Conservation (phyloP, 2,888 invertebrate species). For the Sarcophaga rosellei region DNA sequence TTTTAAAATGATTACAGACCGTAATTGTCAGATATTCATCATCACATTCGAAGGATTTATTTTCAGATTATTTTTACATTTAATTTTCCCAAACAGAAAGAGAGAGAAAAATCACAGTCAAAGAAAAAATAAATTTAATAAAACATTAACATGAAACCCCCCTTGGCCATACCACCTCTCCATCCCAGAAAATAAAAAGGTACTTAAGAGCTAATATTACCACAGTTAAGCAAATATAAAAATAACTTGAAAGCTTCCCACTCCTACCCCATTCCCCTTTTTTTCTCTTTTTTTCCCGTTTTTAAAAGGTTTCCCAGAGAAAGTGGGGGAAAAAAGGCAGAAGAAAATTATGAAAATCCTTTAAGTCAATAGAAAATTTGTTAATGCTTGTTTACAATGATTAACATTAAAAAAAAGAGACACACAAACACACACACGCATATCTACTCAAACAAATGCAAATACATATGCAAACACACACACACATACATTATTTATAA, state of each 20-base stretch:
- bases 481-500: neutral
- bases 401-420: neutral
- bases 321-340: neutral
- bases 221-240: neutral
- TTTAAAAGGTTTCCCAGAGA: neutral
- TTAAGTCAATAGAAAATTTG: constrained; percentile 33
- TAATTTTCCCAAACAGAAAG: too few relatives aligned
- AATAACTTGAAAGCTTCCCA: neutral
- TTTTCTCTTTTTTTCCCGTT: neutral
- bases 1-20: neutral
- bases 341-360: constrained; percentile 10
- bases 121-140: too few relatives aligned
- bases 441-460: neutral
- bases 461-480: too few relatives aligned
- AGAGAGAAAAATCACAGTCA: too few relatives aligned
- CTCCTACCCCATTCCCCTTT: neutral
- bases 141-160: neutral
- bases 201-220: neutral
- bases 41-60: neutral
- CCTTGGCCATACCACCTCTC: too few relatives aligned
- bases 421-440: neutral
- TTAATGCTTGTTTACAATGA: constrained; percentile 1
- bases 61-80: neutral
- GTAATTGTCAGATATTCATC: neutral
- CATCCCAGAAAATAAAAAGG: neutral